Evolutionary conservation across 2,113 vertebrate genomes (phyloP), one percentile per base, ranked within the genome.

Genomic region (Potamarius usumacintae): DNA sequence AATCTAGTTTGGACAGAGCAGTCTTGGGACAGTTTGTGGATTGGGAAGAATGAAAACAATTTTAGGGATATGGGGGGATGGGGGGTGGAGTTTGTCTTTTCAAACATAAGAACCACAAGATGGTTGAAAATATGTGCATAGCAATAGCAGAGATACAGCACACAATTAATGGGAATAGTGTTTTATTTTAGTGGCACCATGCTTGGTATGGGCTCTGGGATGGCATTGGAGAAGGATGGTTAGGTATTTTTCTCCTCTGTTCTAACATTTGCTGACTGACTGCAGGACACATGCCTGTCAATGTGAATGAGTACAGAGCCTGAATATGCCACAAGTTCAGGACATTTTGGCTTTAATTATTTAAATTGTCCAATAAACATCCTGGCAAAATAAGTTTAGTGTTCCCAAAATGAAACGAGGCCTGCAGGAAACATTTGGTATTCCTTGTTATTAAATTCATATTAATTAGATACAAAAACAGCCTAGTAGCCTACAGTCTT

Each of bases 211-310:
- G 18, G 7, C 14, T 58, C 7, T 79, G 42, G 30, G 67, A 78
- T 30, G 15, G 25, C 10, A 27, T 4, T 22, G 85, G 5, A 67
- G 62, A 17, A 9, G 74, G 42, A 55, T 65, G 60, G 50, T 86
- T 86, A 57, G 50, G 7, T 48, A 80, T 86, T 69, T 60, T 67
- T 30, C 77, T 86, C 77, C 76, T 81, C 85, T 30, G 77, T 14
- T 57, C 50, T 86, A 86, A 69, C 85, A 86, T 86, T 86, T 86
- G 57, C 52, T 69, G 48, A 57, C 74, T 53, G 85, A 55, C 76
- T 57, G 60, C 62, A 80, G 76, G 85, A 53, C 27, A 67, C 50
- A 67, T 86, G 76, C 62, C 62, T 80, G 77, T 67, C 50, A 55
- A 57, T 86, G 85, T 80, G 42, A 18, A 52, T 5, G 27, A 65